Evolutionary conservation across 2,113 vertebrate species (phyloP), one percentile per base, ranked within the genome.

Genomic region (Vicugna pacos): DNA sequence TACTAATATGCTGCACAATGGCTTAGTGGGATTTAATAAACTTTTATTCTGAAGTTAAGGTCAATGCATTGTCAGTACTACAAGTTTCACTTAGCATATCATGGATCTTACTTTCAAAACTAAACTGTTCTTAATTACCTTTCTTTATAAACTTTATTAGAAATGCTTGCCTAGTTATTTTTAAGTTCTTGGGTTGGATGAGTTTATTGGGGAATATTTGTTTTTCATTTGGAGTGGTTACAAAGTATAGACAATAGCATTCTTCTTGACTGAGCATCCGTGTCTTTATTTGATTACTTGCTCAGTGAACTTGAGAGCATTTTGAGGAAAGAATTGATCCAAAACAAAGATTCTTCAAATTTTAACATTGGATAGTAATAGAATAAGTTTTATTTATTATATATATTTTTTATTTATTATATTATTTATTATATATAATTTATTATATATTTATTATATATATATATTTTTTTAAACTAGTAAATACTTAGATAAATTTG

Each of bases 1-100:
- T 99, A 98, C 98, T 98, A 98, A 98, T 98, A 97, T 98, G 97
- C 98, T 99, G 97, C 98, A 98, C 98, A 98, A 96, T 98, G 98
- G 97, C 98, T 98, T 98, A 97, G 98, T 98, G 96, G 97, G 97
- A 69, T 97, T 95, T 96, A 96, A 58, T 98, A 97, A 85, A 91
- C 88, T 97, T 97, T 97, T 60, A 97, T 72, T 95, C 92, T 97
- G 42, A 97, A 93, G 79, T 98, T 96, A 94, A 95, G 84, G 93
- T 95, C 95, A 95, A 88, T 98, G 77, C 94, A 76, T 97, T 97
- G 67, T 83, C 96, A 95, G 54, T 97, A 64, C 64, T 92, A 65
- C 93, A 89, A 52, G n/a, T 97, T 97, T 97, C 96, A 98, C 50
- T 97, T 96, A 98, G 94, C 54, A 72, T 97, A 93, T 97, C 92